Evolutionary conservation across 2,113 vertebrate genomes (phyloP).

Genomic region (Petaurus breviceps): DNA sequence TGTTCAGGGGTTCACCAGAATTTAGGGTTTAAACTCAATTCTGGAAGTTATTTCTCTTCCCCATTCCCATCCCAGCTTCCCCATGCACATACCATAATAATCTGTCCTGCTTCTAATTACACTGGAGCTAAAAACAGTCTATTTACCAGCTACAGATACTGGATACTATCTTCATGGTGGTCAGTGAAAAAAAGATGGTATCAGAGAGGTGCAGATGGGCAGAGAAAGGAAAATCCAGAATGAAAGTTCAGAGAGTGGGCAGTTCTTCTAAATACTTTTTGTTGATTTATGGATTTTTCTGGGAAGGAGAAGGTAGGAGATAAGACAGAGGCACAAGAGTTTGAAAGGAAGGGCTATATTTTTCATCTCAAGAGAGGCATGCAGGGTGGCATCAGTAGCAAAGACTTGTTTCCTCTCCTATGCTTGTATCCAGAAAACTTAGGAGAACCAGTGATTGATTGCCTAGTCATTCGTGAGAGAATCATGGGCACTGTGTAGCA

Average conservation of each 20-base stretch:
- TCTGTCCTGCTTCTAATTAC: background rate
- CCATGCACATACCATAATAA: background rate
- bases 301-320: background rate
- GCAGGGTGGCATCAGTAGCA: background rate
- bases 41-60: background rate
- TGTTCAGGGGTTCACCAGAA: slow-evolving; percentile 13
- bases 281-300: background rate
- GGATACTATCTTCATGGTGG: background rate
- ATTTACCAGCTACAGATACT: background rate
- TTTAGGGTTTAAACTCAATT: background rate
- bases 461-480: too few relatives aligned
- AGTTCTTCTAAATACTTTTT: background rate
- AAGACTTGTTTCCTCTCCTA: background rate
- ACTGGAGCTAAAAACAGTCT: background rate
- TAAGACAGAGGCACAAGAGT: background rate
- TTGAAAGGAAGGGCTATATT: background rate
- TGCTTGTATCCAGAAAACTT: background rate
- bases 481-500: background rate
- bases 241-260: background rate
- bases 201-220: background rate
- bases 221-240: background rate
- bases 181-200: background rate
- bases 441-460: background rate
- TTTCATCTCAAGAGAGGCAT: background rate
- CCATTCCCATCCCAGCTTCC: background rate